Evolutionary conservation across 2,888 invertebrate genomes (phyloP).

Genomic region (Dyspetes luteomarginatus): DNA sequence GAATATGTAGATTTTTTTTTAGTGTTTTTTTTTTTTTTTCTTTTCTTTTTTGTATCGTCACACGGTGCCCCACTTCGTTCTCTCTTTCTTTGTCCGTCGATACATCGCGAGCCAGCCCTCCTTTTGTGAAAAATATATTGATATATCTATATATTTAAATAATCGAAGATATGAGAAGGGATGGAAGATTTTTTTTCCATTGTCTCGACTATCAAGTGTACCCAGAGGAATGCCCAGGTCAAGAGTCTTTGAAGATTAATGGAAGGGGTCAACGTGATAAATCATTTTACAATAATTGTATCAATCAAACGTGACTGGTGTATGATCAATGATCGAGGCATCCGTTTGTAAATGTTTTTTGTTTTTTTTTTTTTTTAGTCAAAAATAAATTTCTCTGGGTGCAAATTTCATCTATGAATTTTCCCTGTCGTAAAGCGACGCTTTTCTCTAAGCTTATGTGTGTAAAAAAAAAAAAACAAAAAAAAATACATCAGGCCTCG

Average conservation of each 20-base stretch:
- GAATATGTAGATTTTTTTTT: too few relatives aligned
- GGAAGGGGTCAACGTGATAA: conserved; percentile 12
- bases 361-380: conserved; percentile 33
- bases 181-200: conserved; percentile 24
- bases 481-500: conserved; percentile 44
- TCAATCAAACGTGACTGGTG: background rate
- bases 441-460: conserved; percentile 33
- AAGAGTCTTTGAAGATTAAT: conserved; percentile 32
- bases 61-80: conserved; percentile 50
- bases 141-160: conserved; percentile 36
- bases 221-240: conserved; percentile 63
- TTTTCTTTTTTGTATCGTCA: conserved; percentile 28
- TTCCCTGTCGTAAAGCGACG: background rate
- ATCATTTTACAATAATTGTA: conserved; percentile 35
- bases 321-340: conserved; percentile 13
- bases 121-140: conserved; percentile 36
- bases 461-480: conserved; percentile 36
- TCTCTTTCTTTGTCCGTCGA: conserved; percentile 53
- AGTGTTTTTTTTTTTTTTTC: conserved; percentile 54
- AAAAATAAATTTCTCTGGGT: conserved; percentile 61
- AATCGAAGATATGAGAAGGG: background rate
- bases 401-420: conserved; percentile 45
- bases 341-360: conserved; percentile 3
- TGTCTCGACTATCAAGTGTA: conserved; percentile 54
- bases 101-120: conserved; percentile 12